Percentiles rank a stretch among this genome's conserved stretches.
These are phyloP conservation scores for Battus philenor DNA, from an alignment of 1,140 invertebrate species.

Conservation along the genomic window DNA sequence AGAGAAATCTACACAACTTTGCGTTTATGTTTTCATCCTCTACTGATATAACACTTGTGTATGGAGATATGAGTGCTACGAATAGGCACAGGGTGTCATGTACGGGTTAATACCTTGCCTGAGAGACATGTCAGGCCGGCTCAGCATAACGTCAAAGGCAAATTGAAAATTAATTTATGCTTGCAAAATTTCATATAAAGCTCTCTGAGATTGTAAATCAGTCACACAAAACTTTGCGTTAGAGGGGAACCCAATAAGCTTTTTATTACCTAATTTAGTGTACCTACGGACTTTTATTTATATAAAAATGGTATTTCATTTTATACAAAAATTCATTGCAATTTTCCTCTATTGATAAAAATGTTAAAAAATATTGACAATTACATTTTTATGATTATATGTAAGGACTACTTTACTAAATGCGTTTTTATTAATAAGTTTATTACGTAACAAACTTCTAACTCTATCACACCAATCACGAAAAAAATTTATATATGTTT, in stretches of 20 bases:
- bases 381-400: no score
- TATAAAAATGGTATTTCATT: no score
- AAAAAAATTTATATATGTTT: no score
- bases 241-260: constrained; percentile 13
- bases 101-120: constrained; percentile 60
- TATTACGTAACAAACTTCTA: no score
- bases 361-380: no score
- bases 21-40: background rate
- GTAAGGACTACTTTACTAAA: no score
- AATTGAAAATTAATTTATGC: constrained; percentile 76
- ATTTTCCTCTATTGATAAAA: no score
- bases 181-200: constrained; percentile 57
- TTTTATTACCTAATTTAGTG: no score
- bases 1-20: background rate
- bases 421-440: no score
- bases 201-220: constrained; percentile 49
- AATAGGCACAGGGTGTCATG: constrained; percentile 56
- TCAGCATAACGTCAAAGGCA: constrained; percentile 73
- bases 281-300: no score
- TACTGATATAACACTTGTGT: constrained; percentile 21
- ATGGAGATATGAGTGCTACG: constrained; percentile 37
- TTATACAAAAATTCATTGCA: no score
- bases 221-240: constrained; percentile 29
- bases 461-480: no score
- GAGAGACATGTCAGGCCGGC: constrained; percentile 62